Base-by-base conservation (phyloP, 2,888 invertebrate species). In the Nephrotoma appendiculata region DNA sequence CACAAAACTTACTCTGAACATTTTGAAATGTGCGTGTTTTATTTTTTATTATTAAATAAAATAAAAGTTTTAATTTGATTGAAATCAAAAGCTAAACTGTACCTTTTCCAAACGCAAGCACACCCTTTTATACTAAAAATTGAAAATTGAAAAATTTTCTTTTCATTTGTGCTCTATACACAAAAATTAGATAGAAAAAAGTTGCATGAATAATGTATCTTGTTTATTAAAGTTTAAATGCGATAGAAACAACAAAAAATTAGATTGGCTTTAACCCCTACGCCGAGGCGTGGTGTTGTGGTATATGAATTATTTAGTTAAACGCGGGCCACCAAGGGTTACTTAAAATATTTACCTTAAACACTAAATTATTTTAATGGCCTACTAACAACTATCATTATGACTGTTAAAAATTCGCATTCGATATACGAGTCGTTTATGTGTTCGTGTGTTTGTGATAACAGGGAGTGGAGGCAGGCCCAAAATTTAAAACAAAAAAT, bases 1-100 rank as follows among this genome's bases (percentile, higher is more conserved):
- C 31, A 86, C 43, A 15, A 57, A 71, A 87, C 87, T 83, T 86
- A 87, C 87, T 71, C 86, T 86, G 87, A 87, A 87, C 87, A 87
- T 87, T 42, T 86, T 87, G 44, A 85, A 71, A 31, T 71, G 19
- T 71, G 71, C 71, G 19, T 19, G 71, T 57, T 57, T 41, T 57
- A 71, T 85, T 85, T 85, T 86, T 86, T 45, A 19, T 45, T 45
- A 44, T 85, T 19, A 19, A 44, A 44, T 71, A 71, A 71, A 71
- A 71, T 31, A 71, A 71, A 31, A 5, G 71, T 71, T 85, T 85
- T 45, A 5, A 19, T 85, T 85, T 85, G 43, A 85, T 44, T 44
- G 85, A 85, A 15, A 85, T 85, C 85, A 85, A 85, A 85, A 85
- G 11, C 44, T 85, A 45, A 44, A 85, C 85, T 85, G 44, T 85